A percentile compares a stretch with the other conserved stretches of the same genome.
Evolutionary conservation across 2,113 vertebrate genomes (phyloP).

Genomic region (Zosterops pallidus): DNA sequence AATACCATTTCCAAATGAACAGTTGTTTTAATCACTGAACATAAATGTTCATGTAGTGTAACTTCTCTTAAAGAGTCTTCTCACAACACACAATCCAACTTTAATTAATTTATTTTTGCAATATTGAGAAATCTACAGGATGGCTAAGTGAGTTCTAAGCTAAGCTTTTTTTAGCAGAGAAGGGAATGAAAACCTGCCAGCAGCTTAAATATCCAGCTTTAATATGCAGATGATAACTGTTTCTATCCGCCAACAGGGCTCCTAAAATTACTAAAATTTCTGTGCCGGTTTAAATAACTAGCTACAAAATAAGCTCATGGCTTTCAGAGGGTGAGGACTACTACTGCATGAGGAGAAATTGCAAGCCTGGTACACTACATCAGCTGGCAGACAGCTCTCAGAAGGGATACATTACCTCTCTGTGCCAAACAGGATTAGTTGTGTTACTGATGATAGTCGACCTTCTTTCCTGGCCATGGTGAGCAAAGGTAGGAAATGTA

Average conservation of each 20-base stretch:
- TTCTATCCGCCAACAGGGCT: neutral
- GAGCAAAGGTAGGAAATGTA: slow-evolving; percentile 93
- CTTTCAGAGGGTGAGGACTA: neutral
- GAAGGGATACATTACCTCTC: slow-evolving; percentile 83
- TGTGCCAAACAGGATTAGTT: slow-evolving; percentile 95
- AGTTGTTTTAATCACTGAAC: neutral
- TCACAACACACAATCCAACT: neutral
- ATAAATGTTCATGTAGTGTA: neutral
- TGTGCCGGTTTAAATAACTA: slow-evolving; percentile 11
- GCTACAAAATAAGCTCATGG: neutral
- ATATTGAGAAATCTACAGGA: neutral
- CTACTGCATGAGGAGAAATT: neutral
- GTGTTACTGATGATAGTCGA: slow-evolving; percentile 97
- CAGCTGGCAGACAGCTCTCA: neutral
- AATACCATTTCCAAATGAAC: neutral
- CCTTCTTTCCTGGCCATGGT: slow-evolving; percentile 94
- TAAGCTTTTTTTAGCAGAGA: neutral
- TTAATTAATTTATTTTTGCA: neutral
- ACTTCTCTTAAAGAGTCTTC: neutral
- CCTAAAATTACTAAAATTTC: slow-evolving; percentile 18
- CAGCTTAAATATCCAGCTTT: neutral
- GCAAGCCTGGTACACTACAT: neutral
- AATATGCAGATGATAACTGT: neutral
- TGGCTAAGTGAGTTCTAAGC: neutral
- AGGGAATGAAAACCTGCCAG: neutral